Evolutionary conservation across 2,888 invertebrate genomes (phyloP).

Genomic region (Pachydiplax longipennis): DNA sequence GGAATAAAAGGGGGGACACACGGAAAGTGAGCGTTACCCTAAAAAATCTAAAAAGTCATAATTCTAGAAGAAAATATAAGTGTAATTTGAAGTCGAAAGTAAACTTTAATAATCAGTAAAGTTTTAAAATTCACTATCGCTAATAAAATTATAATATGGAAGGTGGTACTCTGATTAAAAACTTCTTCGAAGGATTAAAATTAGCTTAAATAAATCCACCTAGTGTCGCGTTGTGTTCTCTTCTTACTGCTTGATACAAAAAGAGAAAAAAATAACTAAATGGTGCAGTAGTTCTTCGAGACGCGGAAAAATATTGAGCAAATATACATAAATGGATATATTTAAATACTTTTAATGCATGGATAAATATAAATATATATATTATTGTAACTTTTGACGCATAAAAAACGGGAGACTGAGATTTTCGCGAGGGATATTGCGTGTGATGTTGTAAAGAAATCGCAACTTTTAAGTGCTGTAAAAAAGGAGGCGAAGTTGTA

Average conservation of each 20-base stretch:
- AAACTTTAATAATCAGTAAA: too few relatives aligned
- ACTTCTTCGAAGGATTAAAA: background rate
- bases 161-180: background rate
- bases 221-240: background rate
- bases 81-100: too few relatives aligned
- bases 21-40: too few relatives aligned
- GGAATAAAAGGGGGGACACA: too few relatives aligned
- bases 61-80: too few relatives aligned
- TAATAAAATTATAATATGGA: background rate
- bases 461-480: background rate
- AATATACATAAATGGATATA: slow-evolving; percentile 9
- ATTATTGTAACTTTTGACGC: background rate
- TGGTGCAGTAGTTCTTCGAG: slow-evolving; percentile 17
- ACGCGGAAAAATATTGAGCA: background rate
- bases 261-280: background rate
- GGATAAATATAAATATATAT: background rate
- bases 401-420: slow-evolving; percentile 18
- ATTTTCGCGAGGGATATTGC: background rate
- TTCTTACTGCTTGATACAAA: slow-evolving; percentile 16
- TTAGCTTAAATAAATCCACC: slow-evolving; percentile 4
- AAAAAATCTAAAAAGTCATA: too few relatives aligned
- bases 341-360: background rate
- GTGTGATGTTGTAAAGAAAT: background rate
- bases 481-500: background rate
- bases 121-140: too few relatives aligned